Conservation (phyloP, 2,113 vertebrate species). For the Menura novaehollandiae region DNA sequence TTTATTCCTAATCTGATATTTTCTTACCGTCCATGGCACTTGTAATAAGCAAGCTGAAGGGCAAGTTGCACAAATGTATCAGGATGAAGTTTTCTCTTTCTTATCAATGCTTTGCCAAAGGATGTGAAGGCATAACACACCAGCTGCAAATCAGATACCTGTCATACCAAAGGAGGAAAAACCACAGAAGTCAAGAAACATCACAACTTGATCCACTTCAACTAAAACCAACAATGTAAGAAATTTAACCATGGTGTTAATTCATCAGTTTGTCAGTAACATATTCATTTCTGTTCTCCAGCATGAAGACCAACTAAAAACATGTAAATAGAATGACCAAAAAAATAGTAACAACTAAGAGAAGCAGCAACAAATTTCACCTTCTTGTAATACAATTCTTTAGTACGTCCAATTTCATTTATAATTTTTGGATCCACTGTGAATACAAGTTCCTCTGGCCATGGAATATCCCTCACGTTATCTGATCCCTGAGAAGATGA, state of each 20-base stretch:
- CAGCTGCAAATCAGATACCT: conserved; percentile 84
- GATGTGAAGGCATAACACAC: conserved; percentile 80
- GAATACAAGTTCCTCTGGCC: conserved; percentile 88
- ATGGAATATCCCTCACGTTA: conserved; percentile 73
- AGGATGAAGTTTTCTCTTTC: conserved; percentile 84
- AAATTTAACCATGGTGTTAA: background rate
- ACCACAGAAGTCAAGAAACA: background rate
- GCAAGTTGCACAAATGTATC: conserved; percentile 93
- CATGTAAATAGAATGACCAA: background rate
- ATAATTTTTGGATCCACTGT: conserved; percentile 81
- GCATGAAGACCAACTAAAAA: background rate
- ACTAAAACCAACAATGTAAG: background rate
- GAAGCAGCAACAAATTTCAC: conserved; percentile 59
- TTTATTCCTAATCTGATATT: background rate
- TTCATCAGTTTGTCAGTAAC: background rate
- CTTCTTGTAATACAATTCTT: conserved; percentile 78
- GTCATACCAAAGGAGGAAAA: background rate
- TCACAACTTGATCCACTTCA: background rate
- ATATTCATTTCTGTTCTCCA: background rate
- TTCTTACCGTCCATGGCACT: conserved; percentile 79
- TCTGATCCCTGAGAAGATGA: conserved; percentile 74
- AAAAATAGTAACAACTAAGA: background rate
- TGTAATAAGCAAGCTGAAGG: conserved; percentile 89
- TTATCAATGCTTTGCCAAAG: conserved; percentile 88
- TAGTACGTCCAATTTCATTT: conserved; percentile 76